Conservation (phyloP, 2,888 invertebrate species). For the Nomada fucata region DNA sequence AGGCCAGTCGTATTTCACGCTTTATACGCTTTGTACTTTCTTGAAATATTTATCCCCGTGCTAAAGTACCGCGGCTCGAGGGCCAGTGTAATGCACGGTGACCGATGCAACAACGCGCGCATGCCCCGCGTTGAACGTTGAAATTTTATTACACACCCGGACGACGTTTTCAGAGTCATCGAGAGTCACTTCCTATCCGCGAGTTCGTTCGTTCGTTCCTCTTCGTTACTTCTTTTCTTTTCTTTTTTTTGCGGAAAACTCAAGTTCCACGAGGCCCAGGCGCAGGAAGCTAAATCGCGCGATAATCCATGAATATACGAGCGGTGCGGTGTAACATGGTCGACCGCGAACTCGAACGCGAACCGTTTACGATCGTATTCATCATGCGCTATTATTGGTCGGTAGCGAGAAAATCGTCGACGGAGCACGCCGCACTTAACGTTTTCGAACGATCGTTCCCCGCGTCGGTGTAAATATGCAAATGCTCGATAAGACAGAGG, state of each 20-base stretch:
- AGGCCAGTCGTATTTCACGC: slow-evolving; percentile 52
- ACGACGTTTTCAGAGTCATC: neutral
- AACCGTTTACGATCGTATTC: slow-evolving; percentile 22
- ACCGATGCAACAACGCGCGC: slow-evolving; percentile 30
- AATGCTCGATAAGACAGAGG: slow-evolving; percentile 47
- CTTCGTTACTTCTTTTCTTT: too few relatives aligned
- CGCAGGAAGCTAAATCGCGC: neutral
- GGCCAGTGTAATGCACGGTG: slow-evolving; percentile 19
- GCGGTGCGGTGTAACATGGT: neutral
- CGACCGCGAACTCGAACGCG: neutral
- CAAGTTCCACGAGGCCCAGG: neutral
- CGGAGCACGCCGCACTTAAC: neutral
- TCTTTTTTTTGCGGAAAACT: neutral
- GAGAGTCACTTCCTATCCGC: neutral
- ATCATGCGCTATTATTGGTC: neutral
- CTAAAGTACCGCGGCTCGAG: slow-evolving; percentile 32
- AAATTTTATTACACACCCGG: slow-evolving; percentile 38
- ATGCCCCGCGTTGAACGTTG: slow-evolving; percentile 13
- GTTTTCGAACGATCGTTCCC: slow-evolving; percentile 14
- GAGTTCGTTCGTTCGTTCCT: neutral
- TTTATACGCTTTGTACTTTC: slow-evolving; percentile 61
- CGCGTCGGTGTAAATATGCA: slow-evolving; percentile 35
- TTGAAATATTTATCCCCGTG: slow-evolving; percentile 55
- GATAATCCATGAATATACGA: slow-evolving; percentile 5
- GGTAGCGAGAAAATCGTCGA: slow-evolving; percentile 30